These are phyloP conservation scores for Heliconius melpomene DNA, from an alignment of 1,140 invertebrate species.

Conservation along the genomic window DNA sequence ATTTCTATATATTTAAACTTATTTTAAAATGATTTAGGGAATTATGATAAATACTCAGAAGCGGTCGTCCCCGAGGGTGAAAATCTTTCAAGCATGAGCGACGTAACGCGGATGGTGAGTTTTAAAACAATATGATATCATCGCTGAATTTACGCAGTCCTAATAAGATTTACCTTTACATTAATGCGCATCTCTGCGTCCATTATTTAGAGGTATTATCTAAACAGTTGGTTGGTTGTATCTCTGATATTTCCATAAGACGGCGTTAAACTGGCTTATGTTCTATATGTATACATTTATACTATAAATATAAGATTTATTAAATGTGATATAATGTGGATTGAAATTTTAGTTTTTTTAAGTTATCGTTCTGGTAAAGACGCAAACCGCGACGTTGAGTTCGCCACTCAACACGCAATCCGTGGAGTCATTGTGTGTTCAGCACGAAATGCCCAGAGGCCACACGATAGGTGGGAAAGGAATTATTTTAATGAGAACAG, in stretches of 20 bases:
- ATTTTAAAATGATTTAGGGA: neutral
- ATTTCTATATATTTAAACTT: neutral
- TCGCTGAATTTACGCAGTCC: conserved; percentile 74
- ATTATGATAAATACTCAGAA: conserved; percentile 73
- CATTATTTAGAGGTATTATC: conserved; percentile 77
- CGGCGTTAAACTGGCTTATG: conserved; percentile 32
- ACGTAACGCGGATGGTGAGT: conserved; percentile 72
- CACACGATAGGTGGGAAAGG: no score
- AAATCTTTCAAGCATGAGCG: conserved; percentile 75
- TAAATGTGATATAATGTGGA: neutral
- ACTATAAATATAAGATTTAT: neutral
- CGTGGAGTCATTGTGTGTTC: no score
- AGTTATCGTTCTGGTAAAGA: no score
- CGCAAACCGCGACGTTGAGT: no score
- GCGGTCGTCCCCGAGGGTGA: conserved; percentile 63
- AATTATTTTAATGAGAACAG: no score
- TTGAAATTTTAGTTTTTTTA: neutral
- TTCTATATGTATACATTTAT: neutral
- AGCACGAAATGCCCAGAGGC: no score
- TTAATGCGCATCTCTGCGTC: conserved; percentile 76
- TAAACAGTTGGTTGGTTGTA: conserved; percentile 53
- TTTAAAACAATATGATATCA: conserved; percentile 80
- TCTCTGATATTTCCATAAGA: conserved; percentile 40
- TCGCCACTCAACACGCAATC: no score
- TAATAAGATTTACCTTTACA: conserved; percentile 80